A percentile compares a stretch with the other conserved stretches of the same genome.
Evolutionary conservation across 2,113 vertebrate species (phyloP).

Genomic region (Otis tarda): DNA sequence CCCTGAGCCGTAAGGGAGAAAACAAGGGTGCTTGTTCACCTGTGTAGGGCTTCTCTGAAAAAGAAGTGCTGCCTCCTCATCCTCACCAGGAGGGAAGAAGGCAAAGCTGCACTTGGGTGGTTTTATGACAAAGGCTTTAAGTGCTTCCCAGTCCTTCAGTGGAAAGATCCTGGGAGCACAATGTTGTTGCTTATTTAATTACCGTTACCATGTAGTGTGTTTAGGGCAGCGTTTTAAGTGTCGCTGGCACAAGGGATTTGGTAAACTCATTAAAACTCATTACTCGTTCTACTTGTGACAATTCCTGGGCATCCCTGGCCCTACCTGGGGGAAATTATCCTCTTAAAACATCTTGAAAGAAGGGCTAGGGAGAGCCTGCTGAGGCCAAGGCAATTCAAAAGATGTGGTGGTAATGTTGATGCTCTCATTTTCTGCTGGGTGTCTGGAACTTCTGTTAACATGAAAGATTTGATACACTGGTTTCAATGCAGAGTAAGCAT

Average conservation of each 20-base stretch:
- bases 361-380: neutral
- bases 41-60: neutral
- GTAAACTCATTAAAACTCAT: conserved; percentile 27
- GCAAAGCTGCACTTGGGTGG: neutral
- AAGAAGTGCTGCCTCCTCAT: neutral
- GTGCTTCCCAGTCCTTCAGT: neutral
- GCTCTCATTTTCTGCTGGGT: neutral
- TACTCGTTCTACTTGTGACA: neutral
- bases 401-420: neutral
- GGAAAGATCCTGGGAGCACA: neutral
- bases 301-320: neutral
- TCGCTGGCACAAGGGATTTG: neutral
- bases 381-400: neutral
- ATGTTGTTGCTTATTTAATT: conserved; percentile 5
- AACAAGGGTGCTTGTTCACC: neutral
- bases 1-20: neutral
- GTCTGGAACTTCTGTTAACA: neutral
- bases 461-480: neutral
- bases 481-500: conserved; percentile 17
- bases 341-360: neutral
- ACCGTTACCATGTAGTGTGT: neutral
- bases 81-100: neutral
- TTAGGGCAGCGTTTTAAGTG: conserved; percentile 4
- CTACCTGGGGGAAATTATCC: neutral
- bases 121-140: neutral